Percentiles rank a stretch among this genome's conserved stretches.
phyloP scores from a whole-genome alignment of 2,797 vertebrate genomes.

The Microctenopoma steveboyesi region DNA sequence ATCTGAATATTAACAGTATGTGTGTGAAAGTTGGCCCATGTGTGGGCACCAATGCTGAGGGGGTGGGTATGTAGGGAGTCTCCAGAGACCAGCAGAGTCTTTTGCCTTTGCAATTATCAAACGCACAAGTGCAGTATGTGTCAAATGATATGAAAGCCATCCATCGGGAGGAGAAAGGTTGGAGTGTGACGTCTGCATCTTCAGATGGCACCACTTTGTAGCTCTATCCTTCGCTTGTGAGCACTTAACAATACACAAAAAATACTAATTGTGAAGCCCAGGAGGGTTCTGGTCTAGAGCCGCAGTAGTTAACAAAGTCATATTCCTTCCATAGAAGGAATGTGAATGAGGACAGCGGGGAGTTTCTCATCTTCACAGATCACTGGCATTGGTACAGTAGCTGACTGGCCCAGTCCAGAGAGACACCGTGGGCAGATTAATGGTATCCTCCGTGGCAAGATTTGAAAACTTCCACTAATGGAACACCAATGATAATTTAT shows the following conservation, averaged over 20 bases:
- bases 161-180: conserved; percentile 58
- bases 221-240: conserved; percentile 45
- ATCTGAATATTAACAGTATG: conserved; percentile 67
- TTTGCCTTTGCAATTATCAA: conserved; percentile 64
- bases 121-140: conserved; percentile 67
- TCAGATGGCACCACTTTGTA: conserved; percentile 48
- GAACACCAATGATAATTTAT: conserved; percentile 77
- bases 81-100: conserved; percentile 31
- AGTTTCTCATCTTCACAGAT: conserved; percentile 62
- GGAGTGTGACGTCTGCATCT: conserved; percentile 44
- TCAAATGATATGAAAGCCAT: conserved; percentile 62
- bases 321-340: conserved; percentile 44
- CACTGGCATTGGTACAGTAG: conserved; percentile 51
- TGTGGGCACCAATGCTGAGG: conserved; percentile 17
- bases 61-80: conserved; percentile 33
- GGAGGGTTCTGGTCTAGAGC: conserved; percentile 31
- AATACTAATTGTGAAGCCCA: conserved; percentile 55
- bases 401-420: conserved; percentile 40
- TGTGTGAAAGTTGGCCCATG: conserved; percentile 57
- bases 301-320: conserved; percentile 55
- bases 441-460: conserved; percentile 63
- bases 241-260: conserved; percentile 39
- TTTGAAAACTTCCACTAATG: conserved; percentile 75
- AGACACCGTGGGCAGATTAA: conserved; percentile 65
- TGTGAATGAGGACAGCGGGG: conserved; percentile 50